Evolutionary conservation across 2,888 invertebrate genomes (phyloP), one percentile per base, ranked within the genome.

Genomic region (Rhingia rostrata): DNA sequence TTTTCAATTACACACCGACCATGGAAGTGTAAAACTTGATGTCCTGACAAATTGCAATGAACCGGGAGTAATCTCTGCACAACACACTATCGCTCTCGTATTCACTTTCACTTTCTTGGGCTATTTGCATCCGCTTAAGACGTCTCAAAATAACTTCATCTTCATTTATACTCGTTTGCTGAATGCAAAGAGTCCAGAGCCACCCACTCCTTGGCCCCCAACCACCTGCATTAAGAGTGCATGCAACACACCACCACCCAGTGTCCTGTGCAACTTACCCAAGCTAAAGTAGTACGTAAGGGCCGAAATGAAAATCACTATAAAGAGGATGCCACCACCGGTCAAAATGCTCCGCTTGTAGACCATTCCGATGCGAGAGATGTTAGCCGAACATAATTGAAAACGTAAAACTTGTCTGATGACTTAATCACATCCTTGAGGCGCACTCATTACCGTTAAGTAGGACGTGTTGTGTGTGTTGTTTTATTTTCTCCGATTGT

Each of bases 281-380:
- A 91, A 86, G 87, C 92, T 92, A 58, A 91, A 87, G 86, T 90
- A 91, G 84, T 90, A 92, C 79, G 91, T 90, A 56, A 91, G 67
- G 39, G 87, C 89, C 58, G 91, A 90, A 69, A 91, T 86, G 41
- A 90, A 69, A 74, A 91, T 79, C 74, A 91, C 88, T 77, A 90
- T 86, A 77, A 88, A 84, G 81, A 91, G 86, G 86, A 91, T 88
- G 80, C 89, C 87, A 70, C 89, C 87, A 86, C 91, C 92, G 86
- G 90, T 91, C 22, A 89, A 88, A 64, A 92, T 91, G 85, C 90
- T 91, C 22, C 91, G 87, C 82, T 89, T 89, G 86, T 90, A 91
- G 69, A 90, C 90, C 90, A 90, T 90, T 6, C 64, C 79, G 79
- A 73, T 37, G 56, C 51, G 43, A 61, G 33, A 37, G 14, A 14